Base-by-base conservation (phyloP, 2,113 vertebrate species). In the Caretta caretta region DNA sequence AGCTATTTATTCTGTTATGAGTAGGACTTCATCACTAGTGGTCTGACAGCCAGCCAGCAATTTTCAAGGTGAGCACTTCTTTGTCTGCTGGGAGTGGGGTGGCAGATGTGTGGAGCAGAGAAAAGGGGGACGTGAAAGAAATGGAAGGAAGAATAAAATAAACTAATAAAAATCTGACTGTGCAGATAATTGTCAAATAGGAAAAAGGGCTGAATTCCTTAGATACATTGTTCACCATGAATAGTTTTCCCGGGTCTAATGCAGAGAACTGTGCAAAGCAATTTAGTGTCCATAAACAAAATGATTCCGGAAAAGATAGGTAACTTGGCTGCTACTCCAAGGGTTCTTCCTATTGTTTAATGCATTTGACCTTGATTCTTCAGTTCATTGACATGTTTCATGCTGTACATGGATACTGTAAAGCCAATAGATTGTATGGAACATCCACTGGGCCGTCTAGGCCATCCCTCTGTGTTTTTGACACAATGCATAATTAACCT, bases 331-430 rank as follows among this genome's bases (percentile, higher is more conserved):
- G 42, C 42, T 42, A 42, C 42, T 42, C 42, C 5, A 42, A 42
- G 42, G 42, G 42, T 42, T 56, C 54, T 56, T 22, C 54, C 54
- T 56, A 19, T 56, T 56, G 22, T 22, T 56, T 56, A 56, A 56
- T 56, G 54, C 9, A n/a, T 90, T 54, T 1, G 1, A n/a, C 54
- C 46, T 46, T 59, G 29, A 10, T 42, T 42, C 75, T 6, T 8
- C 3, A 0, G 25, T 6, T 7, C 5, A 31, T 4, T 11, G 80
- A 0, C 79, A 10, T 48, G 22, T 88, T 31, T 87, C 1, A 0
- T 75, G 38, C 6, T n/a, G 90, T 56, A 19, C 54, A 56, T 3
- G 9, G 7, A 8, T 29, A 42, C 81, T 14, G 25, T 88, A 29
- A 19, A 49, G 81, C n/a, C 80, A 59, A 65, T 65, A 31, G 29